Evolutionary conservation across 2,888 invertebrate genomes (phyloP), one percentile per base, ranked within the genome.

Genomic region (Spialia ferax): DNA sequence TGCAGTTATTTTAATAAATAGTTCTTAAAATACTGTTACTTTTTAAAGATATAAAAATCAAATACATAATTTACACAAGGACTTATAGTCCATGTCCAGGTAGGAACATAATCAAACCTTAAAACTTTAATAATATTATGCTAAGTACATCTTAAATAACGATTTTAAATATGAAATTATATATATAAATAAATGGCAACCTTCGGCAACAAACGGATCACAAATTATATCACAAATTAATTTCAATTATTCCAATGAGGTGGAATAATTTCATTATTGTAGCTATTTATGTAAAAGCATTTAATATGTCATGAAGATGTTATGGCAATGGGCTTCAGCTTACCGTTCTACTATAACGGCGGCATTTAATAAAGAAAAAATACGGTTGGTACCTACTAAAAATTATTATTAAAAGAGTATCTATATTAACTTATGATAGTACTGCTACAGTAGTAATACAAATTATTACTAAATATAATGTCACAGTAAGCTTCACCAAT

Each of bases 151-250:
- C 57, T 63, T 70, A 71, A 69, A 68, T 70, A 69, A 69, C 69
- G 67, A 67, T 71, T 69, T 70, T 66, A 61, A 68, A 52, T 63
- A 61, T 57, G 11, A 56, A 48, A 59, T 22, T 32, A 56, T 63
- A 20, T 10, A 8, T 45, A 57, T 59, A 45, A 38, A 54, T 55
- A 52, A 73, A 68, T 70, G 71, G 69, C 72, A 74, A 71, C 71
- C 64, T 71, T 55, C 65, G 70, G 71, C 73, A 71, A 68, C 52
- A 59, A 63, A 61, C 71, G 66, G 26, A 79, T 79, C 77, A 79
- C 80, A 79, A 77, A 76, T 69, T 29, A 75, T 77, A 79, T 79
- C 79, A 79, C 79, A 73, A 65, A 61, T 59, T 15, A 59, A 59
- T 59, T 35, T 48, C 11, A 48, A 11, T 5, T 48, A 48, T 48